Evolutionary conservation across 2,113 vertebrate genomes (phyloP).

Genomic region (Jacana jacana): DNA sequence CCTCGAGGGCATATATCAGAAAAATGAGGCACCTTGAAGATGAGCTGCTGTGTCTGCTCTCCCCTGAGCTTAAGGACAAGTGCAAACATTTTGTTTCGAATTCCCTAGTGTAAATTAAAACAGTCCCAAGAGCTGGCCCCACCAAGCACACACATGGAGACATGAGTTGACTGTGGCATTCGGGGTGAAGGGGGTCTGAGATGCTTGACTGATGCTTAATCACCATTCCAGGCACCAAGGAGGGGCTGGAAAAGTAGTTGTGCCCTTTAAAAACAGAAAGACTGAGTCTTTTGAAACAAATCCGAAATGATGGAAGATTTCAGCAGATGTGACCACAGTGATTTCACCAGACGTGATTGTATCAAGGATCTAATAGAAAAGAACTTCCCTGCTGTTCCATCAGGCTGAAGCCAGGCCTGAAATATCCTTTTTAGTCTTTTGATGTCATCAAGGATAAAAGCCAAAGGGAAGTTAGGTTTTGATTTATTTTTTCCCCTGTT

Average conservation of each 20-base stretch:
- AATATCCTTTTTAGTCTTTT: conserved; percentile 60
- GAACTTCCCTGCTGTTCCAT: conserved; percentile 67
- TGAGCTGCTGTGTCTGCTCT: not conserved
- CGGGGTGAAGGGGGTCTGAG: not conserved
- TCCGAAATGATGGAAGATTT: conserved; percentile 56
- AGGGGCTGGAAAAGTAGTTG: not conserved
- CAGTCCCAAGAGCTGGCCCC: not conserved
- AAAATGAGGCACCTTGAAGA: not conserved
- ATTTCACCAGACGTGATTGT: conserved; percentile 60
- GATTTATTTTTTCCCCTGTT: conserved; percentile 35
- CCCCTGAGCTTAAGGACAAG: not conserved
- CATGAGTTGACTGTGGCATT: not conserved
- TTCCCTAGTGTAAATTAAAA: not conserved
- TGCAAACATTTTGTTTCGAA: not conserved
- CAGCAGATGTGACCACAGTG: conserved; percentile 52
- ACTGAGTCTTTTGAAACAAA: conserved; percentile 61
- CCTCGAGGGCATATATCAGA: not conserved
- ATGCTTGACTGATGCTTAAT: not conserved
- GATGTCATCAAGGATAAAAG: conserved; percentile 65
- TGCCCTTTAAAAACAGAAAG: conserved; percentile 50
- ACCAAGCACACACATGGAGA: not conserved
- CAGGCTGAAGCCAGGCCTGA: conserved; percentile 40
- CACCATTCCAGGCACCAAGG: not conserved
- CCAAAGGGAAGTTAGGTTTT: conserved; percentile 49
- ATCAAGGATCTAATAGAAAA: conserved; percentile 62